Evolutionary conservation across 2,113 vertebrate species (phyloP), one percentile per base, ranked within the genome.

Genomic region (Camelus dromedarius): DNA sequence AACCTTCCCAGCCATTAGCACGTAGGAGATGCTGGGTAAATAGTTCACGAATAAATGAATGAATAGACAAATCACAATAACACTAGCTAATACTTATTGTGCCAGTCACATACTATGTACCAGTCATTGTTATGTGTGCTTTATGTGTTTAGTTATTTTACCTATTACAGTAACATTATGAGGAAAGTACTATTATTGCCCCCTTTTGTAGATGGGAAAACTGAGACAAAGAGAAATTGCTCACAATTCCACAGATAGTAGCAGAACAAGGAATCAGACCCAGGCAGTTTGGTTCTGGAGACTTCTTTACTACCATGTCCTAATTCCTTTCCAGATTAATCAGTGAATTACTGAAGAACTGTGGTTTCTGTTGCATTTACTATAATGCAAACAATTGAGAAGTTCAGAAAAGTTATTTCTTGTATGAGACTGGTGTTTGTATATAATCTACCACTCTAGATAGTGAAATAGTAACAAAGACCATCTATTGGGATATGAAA

Each of bases 331-430:
- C 69, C 32, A 88, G 1, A 8, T 62, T 35, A 83, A 76, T 56
- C 8, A 6, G 15, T 60, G 50, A 76, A 30, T 67, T 67, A 28
- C 19, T 88, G 80, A 81, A 91, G 91, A 86, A 58, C 15, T 42
- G 9, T 24, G 38, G 30, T 64, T 70, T 56, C 32, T 85, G 86
- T 69, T 91, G 4, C 7, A 60, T 94, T 93, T 83, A 24, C 38
- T 28, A 50, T 94, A 88, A 66, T 94, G 26, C 38, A 90, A 80
- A 90, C 20, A 89, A 9, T 77, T 24, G 50, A 91, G 32, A 93
- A 46, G 6, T 84, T 73, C 5, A 42, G n/a, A 66, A 73, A 87
- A 86, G 60, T 76, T 70, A 67, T 58, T 91, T 93, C 76, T 84
- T n/a, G 1, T 62, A 54, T 62, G 20, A 46, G 84, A 69, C n/a